Evolutionary conservation across 2,113 vertebrate genomes (phyloP).

Genomic region (Tamias sibiricus): DNA sequence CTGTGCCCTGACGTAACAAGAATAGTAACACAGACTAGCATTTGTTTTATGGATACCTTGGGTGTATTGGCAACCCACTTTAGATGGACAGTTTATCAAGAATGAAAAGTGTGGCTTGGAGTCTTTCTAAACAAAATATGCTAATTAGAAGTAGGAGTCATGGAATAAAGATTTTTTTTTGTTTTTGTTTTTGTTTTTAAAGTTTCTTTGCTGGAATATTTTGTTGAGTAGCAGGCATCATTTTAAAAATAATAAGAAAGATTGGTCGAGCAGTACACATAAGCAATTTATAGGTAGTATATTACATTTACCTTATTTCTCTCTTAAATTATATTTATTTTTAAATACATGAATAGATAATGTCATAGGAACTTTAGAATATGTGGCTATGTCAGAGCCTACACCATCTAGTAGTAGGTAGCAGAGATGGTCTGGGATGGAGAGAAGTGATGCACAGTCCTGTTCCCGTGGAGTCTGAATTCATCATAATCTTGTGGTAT

Average conservation of each 20-base stretch:
- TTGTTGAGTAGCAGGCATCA: not conserved
- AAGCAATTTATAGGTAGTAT: not conserved
- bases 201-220: not conserved
- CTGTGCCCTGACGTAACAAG: not conserved
- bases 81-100: not conserved
- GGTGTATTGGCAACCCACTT: conserved; percentile 5
- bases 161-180: not conserved
- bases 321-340: not conserved
- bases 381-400: not conserved
- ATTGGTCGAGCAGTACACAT: not conserved
- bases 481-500: not conserved
- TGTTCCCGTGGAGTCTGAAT: not conserved
- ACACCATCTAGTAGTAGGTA: not conserved
- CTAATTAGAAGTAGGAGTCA: not conserved
- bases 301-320: not conserved
- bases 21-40: not conserved
- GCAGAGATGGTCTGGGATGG: not conserved
- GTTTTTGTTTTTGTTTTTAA: not conserved
- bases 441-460: not conserved
- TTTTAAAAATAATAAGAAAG: not conserved
- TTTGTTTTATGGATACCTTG: conserved; percentile 24
- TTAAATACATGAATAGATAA: not conserved
- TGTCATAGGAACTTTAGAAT: not conserved
- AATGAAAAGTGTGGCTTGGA: not conserved
- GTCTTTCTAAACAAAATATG: conserved; percentile 21